Base-by-base conservation (phyloP, 2,113 vertebrate genomes). In the Pachycephala philippinensis region DNA sequence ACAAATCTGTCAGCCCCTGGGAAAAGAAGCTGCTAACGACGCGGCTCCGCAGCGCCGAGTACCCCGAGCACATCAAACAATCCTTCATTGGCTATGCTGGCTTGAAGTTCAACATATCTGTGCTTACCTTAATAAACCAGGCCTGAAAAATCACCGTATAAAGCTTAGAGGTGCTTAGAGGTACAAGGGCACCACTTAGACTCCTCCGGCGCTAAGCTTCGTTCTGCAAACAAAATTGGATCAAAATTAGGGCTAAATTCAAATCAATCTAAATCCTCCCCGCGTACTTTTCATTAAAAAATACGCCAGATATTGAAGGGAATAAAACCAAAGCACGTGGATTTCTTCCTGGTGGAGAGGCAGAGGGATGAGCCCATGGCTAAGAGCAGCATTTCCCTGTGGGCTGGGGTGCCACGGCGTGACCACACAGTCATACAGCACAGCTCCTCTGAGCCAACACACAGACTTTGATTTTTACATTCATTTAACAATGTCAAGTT, bases 11-110 rank as follows among this genome's bases (percentile, higher is more conserved):
- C 92, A 93, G 90, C 90, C 90, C 80, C 61, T 88, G 88, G 93
- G 95, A 92, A 90, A 94, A 89, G 50, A 87, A 68, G 79, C 86
- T 5, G 47, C 85, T 93, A 96, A 96, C 49, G 4, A 94, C 11
- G 9, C 3, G 3, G 28, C 88, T 89, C 56, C 26, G 49, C 18
- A 4, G 75, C 1, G 0, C 69, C 8, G 66, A 26, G 2, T 15
- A 68, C 64, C 52, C 3, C 18, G 4, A 71, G 33, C 80, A 96
- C 90, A 91, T 97, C 96, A 97, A 93, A 96, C 69, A 45, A 84
- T 18, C 90, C 80, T 90, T 96, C 96, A 94, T 96, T 64, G 95
- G 44, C 72, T 96, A 95, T 94, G 92, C 93, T 96, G 92, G 92
- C 83, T 96, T 97, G 96, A 96, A 96, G 76, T 93, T 90, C 64